These are phyloP conservation scores for Dipodomys spectabilis DNA, from an alignment of 2,113 vertebrate species.

Conservation along the genomic window DNA sequence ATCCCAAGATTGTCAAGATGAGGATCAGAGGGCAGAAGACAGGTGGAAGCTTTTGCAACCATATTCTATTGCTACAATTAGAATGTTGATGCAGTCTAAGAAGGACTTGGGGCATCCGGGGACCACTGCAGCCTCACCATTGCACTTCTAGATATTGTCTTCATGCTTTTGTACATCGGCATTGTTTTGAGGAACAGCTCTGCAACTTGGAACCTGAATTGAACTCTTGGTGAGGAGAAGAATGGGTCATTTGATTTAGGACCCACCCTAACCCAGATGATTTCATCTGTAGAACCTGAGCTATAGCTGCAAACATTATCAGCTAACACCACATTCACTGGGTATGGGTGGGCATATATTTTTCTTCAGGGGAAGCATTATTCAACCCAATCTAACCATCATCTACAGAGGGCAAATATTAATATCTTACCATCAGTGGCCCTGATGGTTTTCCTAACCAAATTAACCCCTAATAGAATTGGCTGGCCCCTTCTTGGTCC, in stretches of 20 bases:
- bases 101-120: neutral
- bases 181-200: neutral
- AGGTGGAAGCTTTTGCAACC: neutral
- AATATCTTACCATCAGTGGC: neutral
- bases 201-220: neutral
- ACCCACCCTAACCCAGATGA: too few species aligned
- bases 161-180: neutral
- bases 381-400: neutral
- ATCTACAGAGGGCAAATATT: neutral
- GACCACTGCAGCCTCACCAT: neutral
- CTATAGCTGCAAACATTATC: too few species aligned
- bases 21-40: neutral
- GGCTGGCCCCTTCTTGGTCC: neutral
- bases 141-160: neutral
- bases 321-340: too few species aligned
- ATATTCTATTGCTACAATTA: neutral
- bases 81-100: neutral
- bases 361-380: neutral
- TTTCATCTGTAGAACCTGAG: neutral
- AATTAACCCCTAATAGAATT: neutral
- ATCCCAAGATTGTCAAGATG: neutral
- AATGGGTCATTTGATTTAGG: neutral
- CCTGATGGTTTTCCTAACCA: neutral
- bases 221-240: neutral
- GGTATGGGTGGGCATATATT: neutral